These are phyloP conservation scores for Oscheius sp. DNA, from an alignment of 2,888 invertebrate genomes.

Conservation along the genomic window DNA sequence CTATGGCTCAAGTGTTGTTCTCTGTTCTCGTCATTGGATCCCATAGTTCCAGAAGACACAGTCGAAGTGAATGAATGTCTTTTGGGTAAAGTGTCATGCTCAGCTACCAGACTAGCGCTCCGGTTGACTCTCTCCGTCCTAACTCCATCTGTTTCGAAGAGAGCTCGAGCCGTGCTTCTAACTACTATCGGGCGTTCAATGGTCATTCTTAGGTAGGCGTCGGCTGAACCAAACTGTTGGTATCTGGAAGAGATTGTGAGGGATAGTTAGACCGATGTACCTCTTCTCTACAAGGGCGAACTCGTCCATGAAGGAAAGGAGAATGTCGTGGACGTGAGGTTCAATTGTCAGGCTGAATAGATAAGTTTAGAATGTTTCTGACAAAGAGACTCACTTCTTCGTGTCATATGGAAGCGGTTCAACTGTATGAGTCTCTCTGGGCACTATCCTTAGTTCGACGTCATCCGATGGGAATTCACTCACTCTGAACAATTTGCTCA, in stretches of 20 bases:
- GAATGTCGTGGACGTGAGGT: conserved; percentile 33
- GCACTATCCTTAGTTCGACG: conserved; percentile 55
- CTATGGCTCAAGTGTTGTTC: conserved; percentile 32
- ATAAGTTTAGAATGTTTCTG: not conserved
- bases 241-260: conserved; percentile 19
- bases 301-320: conserved; percentile 33
- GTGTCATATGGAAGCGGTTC: conserved; percentile 29
- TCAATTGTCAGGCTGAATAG: conserved; percentile 10
- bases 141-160: conserved; percentile 30
- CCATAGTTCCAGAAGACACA: conserved; percentile 36
- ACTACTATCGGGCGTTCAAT: conserved; percentile 34
- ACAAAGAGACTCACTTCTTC: not conserved
- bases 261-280: conserved; percentile 3
- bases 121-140: conserved; percentile 30
- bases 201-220: conserved; percentile 28
- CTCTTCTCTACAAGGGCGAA: conserved; percentile 35
- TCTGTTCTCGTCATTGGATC: conserved; percentile 35
- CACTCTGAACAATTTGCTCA: conserved; percentile 40
- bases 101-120: conserved; percentile 35
- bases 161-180: conserved; percentile 15
- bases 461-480: conserved; percentile 67
- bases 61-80: conserved; percentile 34
- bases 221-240: conserved; percentile 38
- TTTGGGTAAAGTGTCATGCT: conserved; percentile 11
- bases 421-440: conserved; percentile 30